Conservation (phyloP, 2,888 invertebrate genomes). For the Bombylius major region DNA sequence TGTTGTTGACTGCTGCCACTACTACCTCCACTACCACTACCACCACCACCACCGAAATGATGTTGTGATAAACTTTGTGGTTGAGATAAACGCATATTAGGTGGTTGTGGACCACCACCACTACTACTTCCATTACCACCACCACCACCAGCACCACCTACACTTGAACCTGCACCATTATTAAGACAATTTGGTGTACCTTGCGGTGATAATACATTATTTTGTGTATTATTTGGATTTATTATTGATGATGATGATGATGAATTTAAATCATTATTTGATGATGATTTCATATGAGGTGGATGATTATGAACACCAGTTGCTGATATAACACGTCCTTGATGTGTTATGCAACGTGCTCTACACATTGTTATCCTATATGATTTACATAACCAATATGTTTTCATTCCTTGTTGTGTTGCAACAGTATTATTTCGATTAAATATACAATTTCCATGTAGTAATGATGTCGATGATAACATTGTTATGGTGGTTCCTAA, state of each 20-base stretch:
- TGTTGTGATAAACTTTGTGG: constrained; percentile 2
- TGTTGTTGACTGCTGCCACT: neutral
- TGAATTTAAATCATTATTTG: neutral
- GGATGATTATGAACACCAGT: constrained; percentile 37
- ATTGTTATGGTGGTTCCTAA: constrained; percentile 25
- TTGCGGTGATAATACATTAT: neutral
- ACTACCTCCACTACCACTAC: too few relatives aligned
- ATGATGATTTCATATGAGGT: constrained; percentile 30
- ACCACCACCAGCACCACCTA: neutral
- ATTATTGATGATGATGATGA: too few relatives aligned
- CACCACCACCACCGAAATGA: neutral
- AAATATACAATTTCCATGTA: constrained; percentile 37
- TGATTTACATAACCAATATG: constrained; percentile 38
- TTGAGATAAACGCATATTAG: constrained; percentile 1
- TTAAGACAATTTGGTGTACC: neutral
- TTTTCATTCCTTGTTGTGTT: constrained; percentile 38
- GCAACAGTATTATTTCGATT: constrained; percentile 38
- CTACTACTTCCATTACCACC: neutral
- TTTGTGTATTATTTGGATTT: neutral
- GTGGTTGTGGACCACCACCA: neutral
- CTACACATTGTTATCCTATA: constrained; percentile 38
- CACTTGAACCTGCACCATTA: too few relatives aligned
- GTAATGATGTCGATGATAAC: constrained; percentile 36
- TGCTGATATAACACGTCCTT: constrained; percentile 36
- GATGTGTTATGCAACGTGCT: constrained; percentile 36